Percentiles rank a stretch among this genome's conserved stretches.
Conservation (phyloP, 2,888 invertebrate species). For the Leptura quadrifasciata region DNA sequence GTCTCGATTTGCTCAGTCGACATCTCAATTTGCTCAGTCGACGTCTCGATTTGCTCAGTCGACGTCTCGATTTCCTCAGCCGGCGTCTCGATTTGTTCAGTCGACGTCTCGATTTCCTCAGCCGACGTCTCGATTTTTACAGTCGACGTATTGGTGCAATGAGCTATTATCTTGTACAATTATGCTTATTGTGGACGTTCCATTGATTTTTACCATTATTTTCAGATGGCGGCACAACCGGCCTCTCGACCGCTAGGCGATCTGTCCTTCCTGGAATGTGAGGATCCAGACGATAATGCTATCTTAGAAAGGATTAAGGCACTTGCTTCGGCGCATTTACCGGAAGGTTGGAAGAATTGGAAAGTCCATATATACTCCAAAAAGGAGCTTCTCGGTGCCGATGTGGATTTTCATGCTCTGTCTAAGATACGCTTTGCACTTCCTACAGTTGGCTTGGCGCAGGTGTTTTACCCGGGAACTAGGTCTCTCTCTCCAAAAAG, state of each 20-base stretch:
- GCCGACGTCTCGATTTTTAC: neutral
- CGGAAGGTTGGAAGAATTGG: constrained; percentile 5
- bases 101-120: too few relatives aligned
- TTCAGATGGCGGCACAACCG: too few relatives aligned
- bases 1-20: too few relatives aligned
- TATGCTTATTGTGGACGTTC: neutral
- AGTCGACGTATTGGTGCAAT: neutral
- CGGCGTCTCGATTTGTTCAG: too few relatives aligned
- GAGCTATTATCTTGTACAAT: neutral
- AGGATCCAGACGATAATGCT: neutral
- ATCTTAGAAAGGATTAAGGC: neutral
- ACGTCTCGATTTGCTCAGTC: too few relatives aligned
- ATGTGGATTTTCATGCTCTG: neutral
- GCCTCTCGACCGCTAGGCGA: too few relatives aligned
- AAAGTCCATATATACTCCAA: neutral
- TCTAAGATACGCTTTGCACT: neutral
- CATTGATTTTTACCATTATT: neutral
- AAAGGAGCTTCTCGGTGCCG: neutral
- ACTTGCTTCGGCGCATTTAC: neutral
- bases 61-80: too few relatives aligned
- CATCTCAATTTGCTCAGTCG: too few relatives aligned
- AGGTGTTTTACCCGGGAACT: neutral
- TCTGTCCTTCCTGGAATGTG: neutral
- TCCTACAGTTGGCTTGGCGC: constrained; percentile 1
- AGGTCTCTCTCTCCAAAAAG: neutral